Conservation (phyloP, 1,140 invertebrate genomes). For the Drosophila nannoptera region DNA sequence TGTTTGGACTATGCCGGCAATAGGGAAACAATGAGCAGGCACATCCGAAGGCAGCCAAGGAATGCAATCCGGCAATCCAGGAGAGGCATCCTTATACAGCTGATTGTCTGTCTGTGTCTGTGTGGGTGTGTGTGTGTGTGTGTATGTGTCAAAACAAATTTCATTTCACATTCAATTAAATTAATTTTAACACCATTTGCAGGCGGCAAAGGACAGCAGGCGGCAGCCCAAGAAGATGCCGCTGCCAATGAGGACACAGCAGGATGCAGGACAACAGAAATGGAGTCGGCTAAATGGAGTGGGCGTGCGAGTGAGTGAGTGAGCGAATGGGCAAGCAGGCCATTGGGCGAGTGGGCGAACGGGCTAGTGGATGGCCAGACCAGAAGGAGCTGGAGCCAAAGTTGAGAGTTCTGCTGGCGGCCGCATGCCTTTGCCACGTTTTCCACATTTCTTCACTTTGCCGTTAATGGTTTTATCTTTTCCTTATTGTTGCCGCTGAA, state of each 20-base stretch:
- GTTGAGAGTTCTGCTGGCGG: conserved; percentile 22
- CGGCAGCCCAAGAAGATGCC: conserved; percentile 48
- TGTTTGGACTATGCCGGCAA: conserved; percentile 56
- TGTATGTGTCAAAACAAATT: conserved; percentile 76
- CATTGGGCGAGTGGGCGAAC: too few species aligned
- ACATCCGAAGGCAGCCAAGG: conserved; percentile 54
- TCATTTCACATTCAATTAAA: conserved; percentile 79
- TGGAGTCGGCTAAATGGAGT: conserved; percentile 7
- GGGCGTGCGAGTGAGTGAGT: too few species aligned
- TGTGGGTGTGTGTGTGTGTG: conserved; percentile 30
- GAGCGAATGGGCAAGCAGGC: too few species aligned
- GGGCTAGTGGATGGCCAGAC: too few species aligned
- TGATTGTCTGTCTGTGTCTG: conserved; percentile 1
- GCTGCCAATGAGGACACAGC: conserved; percentile 68
- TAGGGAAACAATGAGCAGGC: conserved; percentile 63
- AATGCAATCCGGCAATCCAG: conserved; percentile 54
- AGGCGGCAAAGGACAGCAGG: conserved; percentile 47
- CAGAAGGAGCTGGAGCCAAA: conserved; percentile 16
- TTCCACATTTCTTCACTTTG: conserved; percentile 69
- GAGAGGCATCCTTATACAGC: conserved; percentile 18
- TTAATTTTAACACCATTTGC: conserved; percentile 78
- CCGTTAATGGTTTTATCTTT: conserved; percentile 74
- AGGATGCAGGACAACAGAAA: conserved; percentile 33
- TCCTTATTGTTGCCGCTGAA: conserved; percentile 41
- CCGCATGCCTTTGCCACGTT: conserved; percentile 73